Evolutionary conservation across 2,797 vertebrate genomes (phyloP).

Genomic region (Tragelaphus oryx): DNA sequence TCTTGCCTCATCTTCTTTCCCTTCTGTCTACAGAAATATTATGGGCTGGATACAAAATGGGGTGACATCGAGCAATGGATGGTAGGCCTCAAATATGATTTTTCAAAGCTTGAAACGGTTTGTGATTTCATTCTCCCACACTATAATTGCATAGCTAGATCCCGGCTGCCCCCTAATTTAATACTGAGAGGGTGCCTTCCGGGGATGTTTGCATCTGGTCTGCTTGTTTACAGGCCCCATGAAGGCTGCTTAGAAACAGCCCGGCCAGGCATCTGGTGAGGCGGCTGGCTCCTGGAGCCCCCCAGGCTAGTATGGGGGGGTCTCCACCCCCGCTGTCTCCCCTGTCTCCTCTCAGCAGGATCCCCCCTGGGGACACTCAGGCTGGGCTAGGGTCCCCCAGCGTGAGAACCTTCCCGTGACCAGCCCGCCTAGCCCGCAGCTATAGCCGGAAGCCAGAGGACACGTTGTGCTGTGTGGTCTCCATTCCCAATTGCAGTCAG

Average conservation of each 20-base stretch:
- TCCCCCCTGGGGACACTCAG: neutral
- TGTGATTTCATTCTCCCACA: neutral
- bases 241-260: neutral
- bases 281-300: neutral
- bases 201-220: neutral
- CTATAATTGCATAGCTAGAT: neutral
- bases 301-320: neutral
- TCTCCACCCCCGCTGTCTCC: accelerated
- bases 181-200: neutral
- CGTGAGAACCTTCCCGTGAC: accelerated
- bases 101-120: neutral
- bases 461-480: accelerated
- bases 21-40: conserved; percentile 89
- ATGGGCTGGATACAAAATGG: conserved; percentile 96
- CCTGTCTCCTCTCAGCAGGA: neutral
- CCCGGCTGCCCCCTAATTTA: neutral
- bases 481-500: neutral
- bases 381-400: neutral
- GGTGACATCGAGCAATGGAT: conserved; percentile 98
- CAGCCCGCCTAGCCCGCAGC: accelerated
- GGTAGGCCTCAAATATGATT: conserved; percentile 84
- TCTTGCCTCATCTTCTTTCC: conserved; percentile 74
- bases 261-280: neutral
- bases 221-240: accelerated
- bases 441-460: neutral